Evolutionary conservation across 2,113 vertebrate species (phyloP), one percentile per base, ranked within the genome.

Genomic region (Ptilonorhynchus violaceus): DNA sequence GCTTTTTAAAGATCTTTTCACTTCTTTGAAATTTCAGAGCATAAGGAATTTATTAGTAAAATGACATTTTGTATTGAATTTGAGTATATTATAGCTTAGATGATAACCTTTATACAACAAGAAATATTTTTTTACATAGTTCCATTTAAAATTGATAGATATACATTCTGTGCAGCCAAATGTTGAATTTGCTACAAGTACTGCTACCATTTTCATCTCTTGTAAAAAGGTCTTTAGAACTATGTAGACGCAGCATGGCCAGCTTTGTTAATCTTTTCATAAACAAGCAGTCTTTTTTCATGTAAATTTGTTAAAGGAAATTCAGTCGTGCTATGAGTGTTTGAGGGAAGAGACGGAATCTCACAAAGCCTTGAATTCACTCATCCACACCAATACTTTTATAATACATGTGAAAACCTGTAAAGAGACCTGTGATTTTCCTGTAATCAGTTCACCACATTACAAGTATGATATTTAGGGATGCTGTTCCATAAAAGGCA

Each of bases 101-200:
- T 96, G 64, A 91, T 93, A 96, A 95, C 70, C 88, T 97, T 96
- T 95, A 85, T 72, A 56, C 86, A 96, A 96, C 50, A 96, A 97
- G 68, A 85, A 82, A 94, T 79, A 49, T 73, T 97, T 96, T 88
- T 93, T 76, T n/a, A 80, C 69, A 64, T 82, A 88, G 39, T 95
- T 58, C 97, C 70, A 94, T 96, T 93, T 96, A 97, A 97, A 97
- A 96, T 96, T 96, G 97, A 97, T 97, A 97, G 93, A 78, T 92
- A 93, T 46, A 96, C 69, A 93, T 91, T 93, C 90, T 96, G 74
- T 87, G 91, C 76, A 96, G 76, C 49, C 89, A 97, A 96, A 96
- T 93, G 91, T 96, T 96, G 96, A 92, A 96, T 95, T 92, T 97
- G 79, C 70, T 97, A 92, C 59, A 84, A 96, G 85, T 63, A 86